Conservation (phyloP, 2,888 invertebrate species). For the Congeria kusceri region DNA sequence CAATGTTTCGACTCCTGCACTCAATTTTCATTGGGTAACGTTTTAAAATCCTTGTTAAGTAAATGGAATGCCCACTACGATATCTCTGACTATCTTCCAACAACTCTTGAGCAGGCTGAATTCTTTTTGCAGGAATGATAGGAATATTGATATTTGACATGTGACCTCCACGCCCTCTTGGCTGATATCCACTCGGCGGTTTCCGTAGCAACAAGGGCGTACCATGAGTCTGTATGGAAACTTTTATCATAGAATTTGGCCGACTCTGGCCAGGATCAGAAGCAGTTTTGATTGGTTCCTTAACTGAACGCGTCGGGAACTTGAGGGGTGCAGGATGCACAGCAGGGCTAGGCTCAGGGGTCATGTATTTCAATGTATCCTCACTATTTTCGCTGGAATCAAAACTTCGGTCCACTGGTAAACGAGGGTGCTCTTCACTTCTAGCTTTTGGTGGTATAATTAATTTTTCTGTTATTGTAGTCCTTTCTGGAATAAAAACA, state of each 20-base stretch:
- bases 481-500: conserved; percentile 43
- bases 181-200: conserved; percentile 49
- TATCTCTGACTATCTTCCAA: conserved; percentile 81
- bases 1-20: conserved; percentile 64
- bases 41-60: conserved; percentile 77
- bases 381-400: conserved; percentile 66
- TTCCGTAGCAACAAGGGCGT: conserved; percentile 55
- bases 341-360: conserved; percentile 64
- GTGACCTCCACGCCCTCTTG: conserved; percentile 43
- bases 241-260: conserved; percentile 54
- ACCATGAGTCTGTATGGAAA: conserved; percentile 50
- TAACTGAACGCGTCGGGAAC: conserved; percentile 45
- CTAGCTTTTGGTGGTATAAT: conserved; percentile 45
- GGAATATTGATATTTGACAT: conserved; percentile 62
- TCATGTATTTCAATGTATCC: conserved; percentile 62
- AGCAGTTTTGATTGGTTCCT: conserved; percentile 42
- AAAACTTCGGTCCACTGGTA: conserved; percentile 53
- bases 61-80: conserved; percentile 77
- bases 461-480: conserved; percentile 25
- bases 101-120: conserved; percentile 83
- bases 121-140: conserved; percentile 72
- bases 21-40: conserved; percentile 75
- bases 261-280: conserved; percentile 62
- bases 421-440: conserved; percentile 41
- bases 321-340: conserved; percentile 48